Conservation (phyloP, 2,113 vertebrate genomes). For the Harpagus bidentatus region DNA sequence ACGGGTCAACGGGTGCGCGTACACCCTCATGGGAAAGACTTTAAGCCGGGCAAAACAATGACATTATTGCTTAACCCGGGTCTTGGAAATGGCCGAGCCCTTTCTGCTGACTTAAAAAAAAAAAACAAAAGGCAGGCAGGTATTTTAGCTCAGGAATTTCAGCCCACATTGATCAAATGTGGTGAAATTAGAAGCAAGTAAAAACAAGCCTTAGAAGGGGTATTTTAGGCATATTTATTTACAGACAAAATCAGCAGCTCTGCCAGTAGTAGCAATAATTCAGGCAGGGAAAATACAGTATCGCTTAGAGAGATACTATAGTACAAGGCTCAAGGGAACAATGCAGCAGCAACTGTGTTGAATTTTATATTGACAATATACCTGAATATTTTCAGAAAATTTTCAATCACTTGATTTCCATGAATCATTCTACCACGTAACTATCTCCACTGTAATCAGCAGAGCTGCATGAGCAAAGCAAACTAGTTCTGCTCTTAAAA, state of each 20-base stretch:
- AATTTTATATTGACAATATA: not conserved
- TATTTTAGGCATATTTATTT: not conserved
- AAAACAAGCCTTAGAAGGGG: not conserved
- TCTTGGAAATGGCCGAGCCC: not conserved
- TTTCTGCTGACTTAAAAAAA: not conserved
- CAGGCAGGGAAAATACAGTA: not conserved
- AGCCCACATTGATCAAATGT: not conserved
- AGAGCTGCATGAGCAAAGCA: not conserved
- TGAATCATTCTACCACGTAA: not conserved
- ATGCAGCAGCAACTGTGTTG: not conserved
- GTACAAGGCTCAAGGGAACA: not conserved
- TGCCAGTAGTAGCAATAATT: not conserved
- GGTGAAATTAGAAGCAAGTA: not conserved
- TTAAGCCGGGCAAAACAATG: not conserved
- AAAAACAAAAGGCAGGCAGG: not conserved
- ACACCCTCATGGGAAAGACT: not conserved
- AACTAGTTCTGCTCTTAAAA: not conserved
- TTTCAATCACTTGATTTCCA: not conserved
- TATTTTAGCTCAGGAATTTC: not conserved
- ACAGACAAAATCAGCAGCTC: not conserved
- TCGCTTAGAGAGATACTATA: rapidly evolving
- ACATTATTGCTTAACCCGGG: not conserved
- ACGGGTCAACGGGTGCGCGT: not conserved
- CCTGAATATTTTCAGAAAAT: not conserved
- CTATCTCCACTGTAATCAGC: not conserved